Conservation (phyloP, 2,113 vertebrate genomes). For the Microtus richardsoni region DNA sequence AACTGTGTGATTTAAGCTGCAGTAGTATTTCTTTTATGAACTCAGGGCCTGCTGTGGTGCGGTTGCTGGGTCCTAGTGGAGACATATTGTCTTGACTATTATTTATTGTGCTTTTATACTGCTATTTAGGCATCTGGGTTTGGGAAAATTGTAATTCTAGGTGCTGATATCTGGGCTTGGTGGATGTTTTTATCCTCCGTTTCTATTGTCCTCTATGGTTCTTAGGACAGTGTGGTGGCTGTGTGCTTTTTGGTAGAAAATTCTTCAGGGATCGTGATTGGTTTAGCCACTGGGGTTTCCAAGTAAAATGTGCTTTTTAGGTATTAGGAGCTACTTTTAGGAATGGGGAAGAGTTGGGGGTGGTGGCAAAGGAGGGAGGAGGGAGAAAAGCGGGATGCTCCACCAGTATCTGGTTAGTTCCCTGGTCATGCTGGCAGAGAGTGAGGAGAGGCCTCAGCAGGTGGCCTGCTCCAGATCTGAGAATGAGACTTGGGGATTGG, state of each 20-base stretch:
- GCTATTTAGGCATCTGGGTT: not conserved
- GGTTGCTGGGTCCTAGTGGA: not conserved
- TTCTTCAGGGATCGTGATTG: not conserved
- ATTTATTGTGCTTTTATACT: not conserved
- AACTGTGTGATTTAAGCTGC: not conserved
- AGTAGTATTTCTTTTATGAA: not conserved
- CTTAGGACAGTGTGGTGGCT: not conserved
- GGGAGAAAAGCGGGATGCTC: not conserved
- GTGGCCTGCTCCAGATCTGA: not conserved
- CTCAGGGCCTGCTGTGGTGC: not conserved
- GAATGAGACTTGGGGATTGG: not conserved
- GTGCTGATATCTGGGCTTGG: not conserved
- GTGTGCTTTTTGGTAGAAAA: not conserved
- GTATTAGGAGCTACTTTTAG: not conserved
- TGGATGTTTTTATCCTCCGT: not conserved
- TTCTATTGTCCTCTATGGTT: not conserved
- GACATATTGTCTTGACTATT: not conserved
- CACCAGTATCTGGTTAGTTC: not conserved
- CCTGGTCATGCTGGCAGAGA: not conserved
- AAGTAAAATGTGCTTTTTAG: not conserved
- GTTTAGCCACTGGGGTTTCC: not conserved
- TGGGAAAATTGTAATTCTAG: not conserved
- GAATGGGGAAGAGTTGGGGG: not conserved
- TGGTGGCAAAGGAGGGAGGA: not conserved
- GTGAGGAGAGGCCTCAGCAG: not conserved